Percentiles rank a stretch among this genome's conserved stretches.
These are phyloP conservation scores for Oreocharis arfaki DNA, from an alignment of 2,113 vertebrate genomes.

Conservation along the genomic window DNA sequence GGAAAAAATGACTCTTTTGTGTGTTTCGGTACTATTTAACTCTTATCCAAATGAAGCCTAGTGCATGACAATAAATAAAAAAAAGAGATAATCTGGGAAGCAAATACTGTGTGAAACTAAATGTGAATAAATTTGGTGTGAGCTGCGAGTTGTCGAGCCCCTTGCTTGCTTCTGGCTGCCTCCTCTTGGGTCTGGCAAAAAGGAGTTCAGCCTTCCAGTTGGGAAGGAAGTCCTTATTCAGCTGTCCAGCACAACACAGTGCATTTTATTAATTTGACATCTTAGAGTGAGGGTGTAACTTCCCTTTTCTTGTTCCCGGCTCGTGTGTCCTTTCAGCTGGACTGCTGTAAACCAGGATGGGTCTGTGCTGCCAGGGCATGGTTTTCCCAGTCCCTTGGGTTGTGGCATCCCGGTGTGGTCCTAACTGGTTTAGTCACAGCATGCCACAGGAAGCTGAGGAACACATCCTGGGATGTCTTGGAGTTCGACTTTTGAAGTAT, in stretches of 20 bases:
- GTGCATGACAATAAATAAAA: not conserved
- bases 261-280: not conserved
- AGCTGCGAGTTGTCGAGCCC: not conserved
- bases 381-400: not conserved
- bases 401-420: not conserved
- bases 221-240: not conserved
- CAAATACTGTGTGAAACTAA: not conserved
- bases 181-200: not conserved
- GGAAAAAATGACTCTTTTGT: not conserved
- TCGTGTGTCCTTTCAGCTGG: not conserved
- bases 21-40: not conserved
- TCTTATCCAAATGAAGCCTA: not conserved
- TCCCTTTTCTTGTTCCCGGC: not conserved
- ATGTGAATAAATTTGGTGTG: not conserved
- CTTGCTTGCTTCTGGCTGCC: not conserved
- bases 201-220: not conserved
- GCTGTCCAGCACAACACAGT: not conserved
- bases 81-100: not conserved
- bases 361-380: not conserved
- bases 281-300: not conserved
- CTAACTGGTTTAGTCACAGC: not conserved
- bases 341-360: accelerated
- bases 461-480: accelerated
- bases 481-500: not conserved
- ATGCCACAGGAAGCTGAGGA: not conserved